Percentiles rank a stretch among this genome's conserved stretches.
These are phyloP conservation scores for Pseudopleuronectes americanus DNA, from an alignment of 2,797 vertebrate species.

Conservation along the genomic window DNA sequence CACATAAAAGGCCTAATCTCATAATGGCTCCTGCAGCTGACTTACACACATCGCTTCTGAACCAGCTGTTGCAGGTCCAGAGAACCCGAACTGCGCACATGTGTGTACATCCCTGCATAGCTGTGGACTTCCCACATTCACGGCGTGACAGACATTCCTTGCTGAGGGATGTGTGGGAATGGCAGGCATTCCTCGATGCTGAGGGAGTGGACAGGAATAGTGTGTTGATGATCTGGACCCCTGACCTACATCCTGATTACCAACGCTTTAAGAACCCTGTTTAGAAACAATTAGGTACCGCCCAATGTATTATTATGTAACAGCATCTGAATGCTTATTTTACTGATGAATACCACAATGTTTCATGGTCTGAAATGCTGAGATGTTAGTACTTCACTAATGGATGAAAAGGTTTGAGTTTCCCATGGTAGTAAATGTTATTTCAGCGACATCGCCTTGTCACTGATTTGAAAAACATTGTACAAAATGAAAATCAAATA, in stretches of 20 bases:
- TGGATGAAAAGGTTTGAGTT: not conserved
- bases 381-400: not conserved
- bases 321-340: slow-evolving; percentile 3
- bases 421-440: no score
- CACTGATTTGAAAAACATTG: no score
- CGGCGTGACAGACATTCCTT: slow-evolving; percentile 65
- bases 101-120: slow-evolving; percentile 49
- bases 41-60: slow-evolving; percentile 35
- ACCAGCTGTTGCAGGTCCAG: slow-evolving; percentile 69
- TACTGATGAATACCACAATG: not conserved
- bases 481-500: no score
- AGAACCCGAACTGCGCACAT: slow-evolving; percentile 66
- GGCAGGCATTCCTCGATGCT: slow-evolving; percentile 67
- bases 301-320: slow-evolving; percentile 1
- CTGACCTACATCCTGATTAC: slow-evolving; percentile 51
- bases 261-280: not conserved
- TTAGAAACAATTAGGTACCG: not conserved
- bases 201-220: slow-evolving; percentile 67
- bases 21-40: slow-evolving; percentile 70
- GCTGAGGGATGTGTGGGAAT: slow-evolving; percentile 72
- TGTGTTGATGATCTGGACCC: slow-evolving; percentile 40
- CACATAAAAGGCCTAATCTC: slow-evolving; percentile 46
- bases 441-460: no score
- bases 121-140: slow-evolving; percentile 71
- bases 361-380: slow-evolving; percentile 21